Evolutionary conservation across 2,888 invertebrate species (phyloP), one percentile per base, ranked within the genome.

Genomic region (Gnatocerus cornutus): DNA sequence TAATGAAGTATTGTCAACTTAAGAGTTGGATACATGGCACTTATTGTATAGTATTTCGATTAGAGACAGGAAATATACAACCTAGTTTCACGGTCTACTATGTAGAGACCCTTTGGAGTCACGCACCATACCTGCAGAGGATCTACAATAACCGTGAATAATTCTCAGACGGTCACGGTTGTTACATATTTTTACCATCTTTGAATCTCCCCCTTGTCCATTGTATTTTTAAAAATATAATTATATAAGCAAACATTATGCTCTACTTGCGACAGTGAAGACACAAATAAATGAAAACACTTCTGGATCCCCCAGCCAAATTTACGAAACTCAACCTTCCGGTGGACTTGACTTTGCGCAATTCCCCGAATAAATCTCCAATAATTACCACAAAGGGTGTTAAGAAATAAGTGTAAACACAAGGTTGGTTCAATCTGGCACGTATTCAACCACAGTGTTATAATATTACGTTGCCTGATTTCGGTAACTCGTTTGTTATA

Each of bases 281-380:
- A 33, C 33, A 33, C 6, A 33, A 33, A 33, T 9, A 33, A 7
- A 33, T 33, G 33, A 9, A 21, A 21, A 21, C 4, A 21, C 21
- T 21, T 21, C 4, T 21, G 21, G 21, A 21, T 4, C 1, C 4
- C 21, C 21, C 2, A 33, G 33, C 2, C n/a, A 33, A 2, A 33
- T 33, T 33, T 33, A 33, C 21, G 4, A 21, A 16, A 27, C 10
- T 1, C 8, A 52, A 52, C 9, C 13, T 33, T 37, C 37, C 8
- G 39, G 16, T 55, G 46, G 10, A 43, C 14, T 16, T 55, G 13
- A 55, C 33, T 39, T 39, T 55, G 39, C 37, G 55, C 37, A 55
- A 39, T 46, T 13, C 14, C 6, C 52, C 16, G 13, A 53, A 33
- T 14, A 53, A 27, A 12, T 33, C 12, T 10, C 5, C 2, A 37